Conservation (phyloP, 2,797 vertebrate genomes). For the Pseudochromis fuscus region DNA sequence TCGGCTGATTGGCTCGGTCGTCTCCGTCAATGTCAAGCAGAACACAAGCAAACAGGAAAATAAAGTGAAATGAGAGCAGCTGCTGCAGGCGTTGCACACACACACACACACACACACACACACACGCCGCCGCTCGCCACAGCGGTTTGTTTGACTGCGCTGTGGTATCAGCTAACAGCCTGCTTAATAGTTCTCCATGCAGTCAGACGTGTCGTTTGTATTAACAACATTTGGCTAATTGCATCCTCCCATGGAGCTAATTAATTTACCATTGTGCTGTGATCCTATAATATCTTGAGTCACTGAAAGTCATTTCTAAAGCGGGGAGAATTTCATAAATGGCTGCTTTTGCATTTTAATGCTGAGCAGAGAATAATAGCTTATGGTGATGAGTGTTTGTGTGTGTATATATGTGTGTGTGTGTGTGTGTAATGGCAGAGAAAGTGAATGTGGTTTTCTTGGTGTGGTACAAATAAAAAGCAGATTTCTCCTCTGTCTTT, state of each 20-base stretch:
- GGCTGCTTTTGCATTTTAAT: slow-evolving; percentile 57
- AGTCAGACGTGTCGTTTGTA: slow-evolving; percentile 54
- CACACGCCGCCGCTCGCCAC: neutral
- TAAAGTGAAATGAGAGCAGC: slow-evolving; percentile 9
- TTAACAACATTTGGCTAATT: slow-evolving; percentile 71
- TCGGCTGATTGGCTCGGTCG: slow-evolving; percentile 11
- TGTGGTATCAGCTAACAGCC: slow-evolving; percentile 46
- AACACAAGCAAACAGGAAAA: neutral
- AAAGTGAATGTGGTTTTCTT: slow-evolving; percentile 30
- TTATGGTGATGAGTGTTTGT: slow-evolving; percentile 12
- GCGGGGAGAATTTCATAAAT: slow-evolving; percentile 55
- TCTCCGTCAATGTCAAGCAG: slow-evolving; percentile 10
- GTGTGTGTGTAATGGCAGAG: neutral
- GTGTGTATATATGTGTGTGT: neutral
- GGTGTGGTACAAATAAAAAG: slow-evolving; percentile 25
- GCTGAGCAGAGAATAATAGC: slow-evolving; percentile 39
- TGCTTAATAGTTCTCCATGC: slow-evolving; percentile 52
- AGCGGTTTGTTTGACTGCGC: slow-evolving; percentile 25
- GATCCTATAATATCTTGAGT: slow-evolving; percentile 57
- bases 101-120: neutral
- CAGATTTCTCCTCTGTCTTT: neutral
- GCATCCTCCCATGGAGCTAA: slow-evolving; percentile 66
- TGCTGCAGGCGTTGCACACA: slow-evolving; percentile 5
- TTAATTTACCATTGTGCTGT: slow-evolving; percentile 61
- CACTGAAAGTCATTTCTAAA: slow-evolving; percentile 52